Evolutionary conservation across 2,113 vertebrate species (phyloP).

Genomic region (Rhineura floridana): DNA sequence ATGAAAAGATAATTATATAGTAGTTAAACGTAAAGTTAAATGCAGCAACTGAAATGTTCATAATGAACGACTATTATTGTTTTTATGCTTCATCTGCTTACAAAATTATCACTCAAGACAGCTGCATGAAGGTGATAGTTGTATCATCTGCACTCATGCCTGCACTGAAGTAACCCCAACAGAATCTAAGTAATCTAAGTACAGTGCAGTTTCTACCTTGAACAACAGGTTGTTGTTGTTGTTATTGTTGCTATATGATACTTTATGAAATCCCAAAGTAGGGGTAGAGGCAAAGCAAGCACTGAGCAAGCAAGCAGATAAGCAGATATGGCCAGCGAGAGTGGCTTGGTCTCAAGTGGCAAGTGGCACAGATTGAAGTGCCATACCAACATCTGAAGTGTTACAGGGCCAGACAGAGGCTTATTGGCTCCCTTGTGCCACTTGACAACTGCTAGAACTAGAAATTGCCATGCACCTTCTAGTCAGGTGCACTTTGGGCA

Average conservation of each 20-base stretch:
- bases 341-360: background rate
- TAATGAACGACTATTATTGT: slow-evolving; percentile 38
- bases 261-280: background rate
- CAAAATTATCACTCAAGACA: slow-evolving; percentile 42
- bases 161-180: slow-evolving; percentile 24
- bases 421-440: background rate
- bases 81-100: slow-evolving; percentile 57
- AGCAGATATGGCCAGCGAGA: background rate
- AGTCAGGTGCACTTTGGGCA: too few species aligned
- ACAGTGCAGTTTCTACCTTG: slow-evolving; percentile 18
- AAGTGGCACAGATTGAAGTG: background rate
- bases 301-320: background rate
- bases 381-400: background rate
- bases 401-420: too few species aligned
- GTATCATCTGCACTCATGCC: background rate
- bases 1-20: slow-evolving; percentile 60
- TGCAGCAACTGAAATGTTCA: slow-evolving; percentile 44
- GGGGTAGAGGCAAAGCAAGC: background rate
- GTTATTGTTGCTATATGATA: slow-evolving; percentile 2
- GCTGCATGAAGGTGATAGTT: slow-evolving; percentile 15
- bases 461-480: background rate
- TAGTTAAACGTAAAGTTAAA: slow-evolving; percentile 62
- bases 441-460: background rate
- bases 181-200: background rate
- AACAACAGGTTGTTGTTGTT: background rate